Conservation (phyloP, 2,888 invertebrate species). For the Acholoe squamosa region DNA sequence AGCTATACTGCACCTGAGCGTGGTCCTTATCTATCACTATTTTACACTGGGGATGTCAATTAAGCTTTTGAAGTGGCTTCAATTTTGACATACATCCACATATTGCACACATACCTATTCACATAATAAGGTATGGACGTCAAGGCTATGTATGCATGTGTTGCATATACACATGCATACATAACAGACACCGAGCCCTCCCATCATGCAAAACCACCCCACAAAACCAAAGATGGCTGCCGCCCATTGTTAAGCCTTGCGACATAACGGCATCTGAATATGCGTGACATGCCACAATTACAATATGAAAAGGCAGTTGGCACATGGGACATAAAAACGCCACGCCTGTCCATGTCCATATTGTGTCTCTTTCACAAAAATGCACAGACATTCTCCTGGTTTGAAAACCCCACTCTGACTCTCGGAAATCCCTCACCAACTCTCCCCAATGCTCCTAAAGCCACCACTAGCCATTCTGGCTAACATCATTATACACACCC, state of each 20-base stretch:
- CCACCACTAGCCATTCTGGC: background rate
- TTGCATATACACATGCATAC: too few species aligned
- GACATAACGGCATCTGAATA: background rate
- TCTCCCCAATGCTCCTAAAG: background rate
- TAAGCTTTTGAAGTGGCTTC: too few species aligned
- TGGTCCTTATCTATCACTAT: too few species aligned
- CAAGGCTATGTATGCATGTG: too few species aligned
- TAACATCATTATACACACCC: background rate
- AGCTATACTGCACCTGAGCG: too few species aligned
- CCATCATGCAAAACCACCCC: background rate
- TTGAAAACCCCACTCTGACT: background rate
- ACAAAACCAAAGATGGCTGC: conserved; percentile 29
- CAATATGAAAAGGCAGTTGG: conserved; percentile 30
- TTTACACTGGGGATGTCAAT: too few species aligned
- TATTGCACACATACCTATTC: too few species aligned
- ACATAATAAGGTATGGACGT: too few species aligned
- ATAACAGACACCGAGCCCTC: too few species aligned
- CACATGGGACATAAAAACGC: conserved; percentile 36
- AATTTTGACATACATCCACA: too few species aligned
- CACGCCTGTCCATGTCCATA: conserved; percentile 7
- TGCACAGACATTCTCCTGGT: background rate
- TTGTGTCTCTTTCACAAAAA: conserved; percentile 24
- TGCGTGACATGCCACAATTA: conserved; percentile 49
- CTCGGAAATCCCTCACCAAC: conserved; percentile 1
- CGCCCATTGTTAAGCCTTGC: background rate